Evolutionary conservation across 1,140 invertebrate genomes (phyloP), one percentile per base, ranked within the genome.

Genomic region (Orchestia grillus): DNA sequence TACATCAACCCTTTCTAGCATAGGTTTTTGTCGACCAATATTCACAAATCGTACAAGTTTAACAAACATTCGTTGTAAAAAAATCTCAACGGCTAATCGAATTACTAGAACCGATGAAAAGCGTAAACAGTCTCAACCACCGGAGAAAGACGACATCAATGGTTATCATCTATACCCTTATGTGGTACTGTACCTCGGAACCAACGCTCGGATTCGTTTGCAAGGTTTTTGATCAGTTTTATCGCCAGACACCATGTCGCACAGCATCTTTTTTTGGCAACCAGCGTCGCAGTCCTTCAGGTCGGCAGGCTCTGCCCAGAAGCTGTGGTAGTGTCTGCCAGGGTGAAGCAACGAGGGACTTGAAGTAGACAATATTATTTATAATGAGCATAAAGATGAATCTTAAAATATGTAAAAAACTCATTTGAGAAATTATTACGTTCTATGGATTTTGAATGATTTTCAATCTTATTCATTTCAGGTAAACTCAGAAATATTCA

Each of bases 251-350:
- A 94, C 92, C 43, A 94, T 45, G 43, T 23, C 43, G 44, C 92
- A 94, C 8, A 94, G 92, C 19, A 94, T 16, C 1, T 94, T 15
- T 11, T 42, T 44, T 40, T 44, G 92, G 44, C 43, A 45, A 42
- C 44, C 44, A 44, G 43, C 11, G 0, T n/a, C 44, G 92, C 44
- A 94, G 44, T 94, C 44, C 19, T 4, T 16, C 8, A 94, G 43
- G 11, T 94, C 92, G 15, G 92, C 43, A 47, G 92, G 92, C 11
- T 94, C 92, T 23, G 44, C 44, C 92, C 92, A 94, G 40, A 94
- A 94, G 92, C 92, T 94, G 43, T 44, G 44, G 92, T 94, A 94
- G 44, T 94, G 92, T 16, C 92, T 94, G 44, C 3, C n/a, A 36
- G 88, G 11, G 41, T 23, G 28, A 41, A 36, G 28, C 4, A n/a